Evolutionary conservation across 2,888 invertebrate species (phyloP).

Genomic region (Aleiodes testaceus): DNA sequence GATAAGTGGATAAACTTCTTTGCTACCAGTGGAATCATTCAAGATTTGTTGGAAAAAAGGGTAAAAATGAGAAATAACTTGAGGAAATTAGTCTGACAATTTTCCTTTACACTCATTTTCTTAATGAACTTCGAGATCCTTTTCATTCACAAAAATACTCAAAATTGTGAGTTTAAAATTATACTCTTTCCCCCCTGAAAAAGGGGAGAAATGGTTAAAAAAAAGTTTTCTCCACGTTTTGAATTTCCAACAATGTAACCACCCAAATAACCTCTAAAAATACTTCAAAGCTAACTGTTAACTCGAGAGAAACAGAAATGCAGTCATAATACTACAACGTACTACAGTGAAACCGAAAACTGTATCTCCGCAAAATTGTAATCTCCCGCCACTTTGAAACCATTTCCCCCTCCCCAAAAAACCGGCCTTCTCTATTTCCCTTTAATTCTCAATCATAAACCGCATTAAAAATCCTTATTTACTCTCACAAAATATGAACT

Average conservation of each 20-base stretch:
- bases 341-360: not conserved
- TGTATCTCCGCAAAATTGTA: conserved; percentile 14
- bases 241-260: conserved; percentile 29
- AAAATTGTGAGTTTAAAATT: no score
- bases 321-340: conserved; percentile 9
- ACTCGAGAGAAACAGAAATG: conserved; percentile 20
- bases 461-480: not conserved
- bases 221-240: no score
- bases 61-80: not conserved
- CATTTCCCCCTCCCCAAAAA: not conserved
- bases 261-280: conserved; percentile 21
- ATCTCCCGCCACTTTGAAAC: not conserved
- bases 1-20: conserved; percentile 48
- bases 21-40: conserved; percentile 37
- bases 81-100: not conserved
- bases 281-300: conserved; percentile 21
- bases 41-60: conserved; percentile 15
- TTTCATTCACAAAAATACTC: no score
- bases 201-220: not conserved
- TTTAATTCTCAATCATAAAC: no score
- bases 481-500: not conserved
- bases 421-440: not conserved
- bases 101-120: no score
- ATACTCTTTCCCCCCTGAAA: not conserved
- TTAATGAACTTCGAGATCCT: no score